Conservation (phyloP, 2,888 invertebrate genomes). For the Aspidapion aeneum region DNA sequence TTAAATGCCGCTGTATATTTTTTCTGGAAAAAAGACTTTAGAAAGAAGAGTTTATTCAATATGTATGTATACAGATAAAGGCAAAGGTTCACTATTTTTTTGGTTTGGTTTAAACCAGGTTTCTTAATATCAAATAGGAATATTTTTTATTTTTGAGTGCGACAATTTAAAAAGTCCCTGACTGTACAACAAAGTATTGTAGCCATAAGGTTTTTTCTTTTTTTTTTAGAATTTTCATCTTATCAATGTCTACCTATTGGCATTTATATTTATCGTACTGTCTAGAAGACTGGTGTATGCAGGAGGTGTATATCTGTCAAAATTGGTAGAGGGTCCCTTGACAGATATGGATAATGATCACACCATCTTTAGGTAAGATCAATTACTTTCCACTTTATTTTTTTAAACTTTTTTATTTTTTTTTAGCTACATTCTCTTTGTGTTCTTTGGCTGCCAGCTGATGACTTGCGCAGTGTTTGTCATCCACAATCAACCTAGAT, state of each 20-base stretch:
- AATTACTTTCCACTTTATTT: neutral
- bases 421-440: slow-evolving; percentile 62
- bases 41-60: no score
- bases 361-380: neutral
- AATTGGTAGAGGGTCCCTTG: slow-evolving; percentile 12
- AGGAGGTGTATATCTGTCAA: slow-evolving; percentile 37
- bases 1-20: no score
- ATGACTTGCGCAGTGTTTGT: slow-evolving; percentile 70
- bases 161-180: no score
- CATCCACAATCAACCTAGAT: slow-evolving; percentile 68
- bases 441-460: slow-evolving; percentile 57
- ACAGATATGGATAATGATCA: neutral
- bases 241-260: slow-evolving; percentile 84
- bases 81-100: no score
- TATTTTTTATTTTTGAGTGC: no score
- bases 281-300: slow-evolving; percentile 72
- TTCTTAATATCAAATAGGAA: no score
- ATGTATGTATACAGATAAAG: no score
- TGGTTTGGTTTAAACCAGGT: no score
- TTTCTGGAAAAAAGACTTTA: no score
- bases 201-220: no score
- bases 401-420: slow-evolving; percentile 24
- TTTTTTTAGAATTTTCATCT: slow-evolving; percentile 88
- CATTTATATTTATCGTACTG: slow-evolving; percentile 79
- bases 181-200: no score